Conservation (phyloP, 2,888 invertebrate genomes). For the Protophormia terraenovae region DNA sequence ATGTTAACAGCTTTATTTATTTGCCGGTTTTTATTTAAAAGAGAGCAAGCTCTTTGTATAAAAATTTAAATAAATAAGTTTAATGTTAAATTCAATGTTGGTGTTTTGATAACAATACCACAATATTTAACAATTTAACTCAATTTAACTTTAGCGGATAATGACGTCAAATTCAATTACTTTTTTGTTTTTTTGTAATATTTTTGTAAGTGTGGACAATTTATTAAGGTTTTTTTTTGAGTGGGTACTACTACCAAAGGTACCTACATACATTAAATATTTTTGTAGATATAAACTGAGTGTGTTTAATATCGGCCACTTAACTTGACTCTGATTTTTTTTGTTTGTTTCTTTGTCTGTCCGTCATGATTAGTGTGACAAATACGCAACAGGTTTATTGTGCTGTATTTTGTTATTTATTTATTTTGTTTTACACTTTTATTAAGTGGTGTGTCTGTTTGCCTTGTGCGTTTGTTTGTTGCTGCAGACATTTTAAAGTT, state of each 20-base stretch:
- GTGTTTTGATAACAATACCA: constrained; percentile 35
- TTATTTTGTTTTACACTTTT: constrained; percentile 20
- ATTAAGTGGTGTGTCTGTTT: constrained; percentile 3
- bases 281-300: not conserved
- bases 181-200: too few species aligned
- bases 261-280: not conserved
- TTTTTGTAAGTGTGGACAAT: too few species aligned
- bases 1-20: not conserved
- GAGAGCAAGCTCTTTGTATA: constrained; percentile 25
- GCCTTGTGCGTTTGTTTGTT: not conserved
- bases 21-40: constrained; percentile 6
- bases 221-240: not conserved
- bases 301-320: constrained; percentile 23
- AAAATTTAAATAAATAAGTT: not conserved
- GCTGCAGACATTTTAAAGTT: constrained; percentile 20
- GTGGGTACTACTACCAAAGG: not conserved
- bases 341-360: not conserved
- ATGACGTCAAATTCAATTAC: constrained; percentile 53
- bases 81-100: constrained; percentile 43
- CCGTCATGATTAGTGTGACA: constrained; percentile 15
- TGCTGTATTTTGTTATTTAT: not conserved
- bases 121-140: constrained; percentile 46
- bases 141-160: constrained; percentile 32
- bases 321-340: too few species aligned
- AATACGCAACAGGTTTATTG: constrained; percentile 45